Conservation (phyloP, 2,113 vertebrate genomes). For the Tragelaphus strepsiceros region DNA sequence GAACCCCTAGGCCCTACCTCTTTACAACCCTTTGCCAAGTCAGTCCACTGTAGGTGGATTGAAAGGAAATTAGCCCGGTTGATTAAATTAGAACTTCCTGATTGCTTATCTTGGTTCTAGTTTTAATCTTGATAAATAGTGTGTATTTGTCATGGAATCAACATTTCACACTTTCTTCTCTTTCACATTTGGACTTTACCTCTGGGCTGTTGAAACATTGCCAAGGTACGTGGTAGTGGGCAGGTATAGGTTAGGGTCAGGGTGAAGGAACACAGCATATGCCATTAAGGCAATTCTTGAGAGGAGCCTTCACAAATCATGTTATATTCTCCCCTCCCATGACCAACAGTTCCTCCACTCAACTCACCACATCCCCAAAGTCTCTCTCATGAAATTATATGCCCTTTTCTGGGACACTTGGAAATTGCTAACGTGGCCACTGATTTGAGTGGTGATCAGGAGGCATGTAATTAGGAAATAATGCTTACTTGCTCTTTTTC, state of each 20-base stretch:
- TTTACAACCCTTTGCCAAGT: not conserved
- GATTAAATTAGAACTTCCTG: not conserved
- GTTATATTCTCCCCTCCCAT: not conserved
- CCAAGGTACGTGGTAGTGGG: not conserved
- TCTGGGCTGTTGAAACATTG: not conserved
- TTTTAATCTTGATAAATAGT: not conserved
- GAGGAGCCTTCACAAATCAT: not conserved
- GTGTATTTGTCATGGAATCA: not conserved
- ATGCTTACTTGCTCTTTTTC: not conserved
- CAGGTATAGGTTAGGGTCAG: not conserved
- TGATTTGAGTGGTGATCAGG: not conserved
- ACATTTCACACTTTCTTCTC: not conserved
- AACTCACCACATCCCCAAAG: not conserved
- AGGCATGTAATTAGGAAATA: not conserved
- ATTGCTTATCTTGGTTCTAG: not conserved
- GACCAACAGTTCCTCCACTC: too few relatives aligned
- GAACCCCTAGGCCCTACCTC: not conserved
- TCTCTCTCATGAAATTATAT: not conserved
- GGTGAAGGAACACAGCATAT: fast-evolving
- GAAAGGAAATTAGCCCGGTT: not conserved
- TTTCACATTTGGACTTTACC: not conserved
- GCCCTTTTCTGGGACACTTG: not conserved
- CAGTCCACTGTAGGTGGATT: not conserved
- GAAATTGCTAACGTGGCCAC: not conserved
- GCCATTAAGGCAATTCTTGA: not conserved